Percentiles rank a stretch among this genome's conserved stretches.
These are phyloP conservation scores for Podotricha telesiphe DNA, from an alignment of 2,888 invertebrate species.

Conservation along the genomic window DNA sequence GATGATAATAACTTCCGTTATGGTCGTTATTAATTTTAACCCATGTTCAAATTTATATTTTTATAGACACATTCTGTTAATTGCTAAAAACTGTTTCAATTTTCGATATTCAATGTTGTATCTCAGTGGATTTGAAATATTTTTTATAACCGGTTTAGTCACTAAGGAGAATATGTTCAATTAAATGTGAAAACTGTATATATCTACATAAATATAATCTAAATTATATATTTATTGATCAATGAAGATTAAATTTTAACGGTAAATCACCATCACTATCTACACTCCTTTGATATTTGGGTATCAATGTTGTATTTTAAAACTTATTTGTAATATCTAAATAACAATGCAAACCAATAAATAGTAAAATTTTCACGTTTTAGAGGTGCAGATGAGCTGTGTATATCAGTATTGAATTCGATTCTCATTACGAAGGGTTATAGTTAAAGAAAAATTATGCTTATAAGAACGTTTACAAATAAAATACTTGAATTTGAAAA, in stretches of 20 bases:
- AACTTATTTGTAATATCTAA: too few species aligned
- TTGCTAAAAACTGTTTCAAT: neutral
- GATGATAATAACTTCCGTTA: constrained; percentile 8
- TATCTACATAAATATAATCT: neutral
- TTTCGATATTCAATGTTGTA: neutral
- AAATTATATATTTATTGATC: neutral
- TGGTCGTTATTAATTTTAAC: neutral
- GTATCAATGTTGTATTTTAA: too few species aligned
- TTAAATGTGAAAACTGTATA: neutral
- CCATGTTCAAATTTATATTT: neutral
- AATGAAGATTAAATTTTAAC: neutral
- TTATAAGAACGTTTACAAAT: too few species aligned
- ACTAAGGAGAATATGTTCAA: neutral
- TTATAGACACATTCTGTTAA: neutral
- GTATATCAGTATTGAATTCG: too few species aligned
- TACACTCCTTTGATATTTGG: too few species aligned
- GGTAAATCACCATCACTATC: neutral
- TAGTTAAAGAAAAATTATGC: too few species aligned
- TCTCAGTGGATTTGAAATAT: neutral
- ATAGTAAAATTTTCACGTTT: too few species aligned
- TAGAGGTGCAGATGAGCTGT: too few species aligned
- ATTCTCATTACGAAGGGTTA: too few species aligned
- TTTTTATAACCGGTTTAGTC: constrained; percentile 6
- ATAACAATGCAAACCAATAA: too few species aligned
- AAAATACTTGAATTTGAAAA: too few species aligned